Percentiles rank a stretch among this genome's conserved stretches.
Conservation (phyloP, 2,113 vertebrate genomes). For the Dipodomys spectabilis region DNA sequence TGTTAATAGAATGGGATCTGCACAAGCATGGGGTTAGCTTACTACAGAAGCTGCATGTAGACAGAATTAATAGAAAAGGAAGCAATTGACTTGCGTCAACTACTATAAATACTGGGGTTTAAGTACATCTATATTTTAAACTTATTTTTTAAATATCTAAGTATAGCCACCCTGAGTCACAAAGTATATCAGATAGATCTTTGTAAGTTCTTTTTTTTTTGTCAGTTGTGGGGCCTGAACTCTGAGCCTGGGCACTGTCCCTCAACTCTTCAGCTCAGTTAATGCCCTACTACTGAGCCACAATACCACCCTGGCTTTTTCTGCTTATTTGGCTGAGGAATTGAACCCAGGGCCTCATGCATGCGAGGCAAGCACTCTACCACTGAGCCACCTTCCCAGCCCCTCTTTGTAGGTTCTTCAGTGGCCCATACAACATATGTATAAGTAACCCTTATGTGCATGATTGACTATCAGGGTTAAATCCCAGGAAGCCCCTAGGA, state of each 20-base stretch:
- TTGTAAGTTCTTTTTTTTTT: not conserved
- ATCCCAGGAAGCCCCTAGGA: not conserved
- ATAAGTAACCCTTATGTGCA: not conserved
- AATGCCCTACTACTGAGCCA: too few species aligned
- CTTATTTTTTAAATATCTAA: constrained; percentile 32
- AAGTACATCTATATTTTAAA: not conserved
- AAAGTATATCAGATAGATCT: not conserved
- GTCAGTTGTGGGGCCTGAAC: too few species aligned
- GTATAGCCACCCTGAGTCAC: not conserved
- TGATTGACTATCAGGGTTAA: not conserved
- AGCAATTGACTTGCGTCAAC: not conserved
- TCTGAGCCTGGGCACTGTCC: too few species aligned
- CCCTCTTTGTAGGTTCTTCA: not conserved
- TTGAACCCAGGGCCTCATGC: too few species aligned
- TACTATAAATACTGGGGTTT: not conserved
- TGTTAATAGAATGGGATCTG: not conserved
- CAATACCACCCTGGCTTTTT: too few species aligned
- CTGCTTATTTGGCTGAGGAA: too few species aligned
- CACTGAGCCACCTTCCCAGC: too few species aligned
- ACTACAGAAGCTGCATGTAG: not conserved
- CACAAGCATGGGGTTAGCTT: not conserved
- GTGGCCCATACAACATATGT: not conserved
- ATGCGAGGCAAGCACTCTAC: too few species aligned
- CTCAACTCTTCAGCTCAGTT: too few species aligned
- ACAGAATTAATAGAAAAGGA: not conserved